phyloP scores from a whole-genome alignment of 2,888 invertebrate species.

The Catotricha subobsoleta region DNA sequence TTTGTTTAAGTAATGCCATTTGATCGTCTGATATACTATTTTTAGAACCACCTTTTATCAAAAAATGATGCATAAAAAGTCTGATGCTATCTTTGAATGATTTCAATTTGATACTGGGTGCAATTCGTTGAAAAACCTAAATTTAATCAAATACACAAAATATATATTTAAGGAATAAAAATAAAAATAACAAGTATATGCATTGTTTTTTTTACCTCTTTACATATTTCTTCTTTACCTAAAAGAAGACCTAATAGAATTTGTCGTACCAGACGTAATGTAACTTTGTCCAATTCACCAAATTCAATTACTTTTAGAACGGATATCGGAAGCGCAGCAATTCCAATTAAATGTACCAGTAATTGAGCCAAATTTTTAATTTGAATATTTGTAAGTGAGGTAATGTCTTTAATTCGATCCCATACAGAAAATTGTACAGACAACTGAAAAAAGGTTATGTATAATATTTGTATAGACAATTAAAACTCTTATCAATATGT shows the following conservation, averaged over 20 bases:
- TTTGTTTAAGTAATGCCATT: conserved; percentile 32
- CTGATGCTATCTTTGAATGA: conserved; percentile 67
- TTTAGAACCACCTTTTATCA: conserved; percentile 39
- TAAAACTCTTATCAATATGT: too few species aligned
- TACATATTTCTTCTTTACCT: conserved; percentile 34
- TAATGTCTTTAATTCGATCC: conserved; percentile 77
- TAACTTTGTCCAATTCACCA: conserved; percentile 60
- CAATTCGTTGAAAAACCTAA: conserved; percentile 52
- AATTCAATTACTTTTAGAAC: conserved; percentile 75
- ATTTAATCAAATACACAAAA: conserved; percentile 14
- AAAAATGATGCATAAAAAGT: conserved; percentile 73
- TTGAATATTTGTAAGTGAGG: conserved; percentile 40
- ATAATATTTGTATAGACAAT: too few species aligned
- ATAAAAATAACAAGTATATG: not conserved
- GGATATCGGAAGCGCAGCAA: conserved; percentile 60
- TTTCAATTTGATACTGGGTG: conserved; percentile 53
- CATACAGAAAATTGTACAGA: conserved; percentile 75
- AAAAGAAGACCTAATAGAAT: conserved; percentile 57
- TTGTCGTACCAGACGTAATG: conserved; percentile 62
- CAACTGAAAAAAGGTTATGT: conserved; percentile 42
- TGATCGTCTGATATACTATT: conserved; percentile 27
- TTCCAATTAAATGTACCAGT: conserved; percentile 57
- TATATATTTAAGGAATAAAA: not conserved
- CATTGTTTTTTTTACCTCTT: conserved; percentile 12
- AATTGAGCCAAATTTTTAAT: conserved; percentile 62